Base-by-base conservation (phyloP, 2,113 vertebrate species). In the Ptilorrhoa leucosticta region DNA sequence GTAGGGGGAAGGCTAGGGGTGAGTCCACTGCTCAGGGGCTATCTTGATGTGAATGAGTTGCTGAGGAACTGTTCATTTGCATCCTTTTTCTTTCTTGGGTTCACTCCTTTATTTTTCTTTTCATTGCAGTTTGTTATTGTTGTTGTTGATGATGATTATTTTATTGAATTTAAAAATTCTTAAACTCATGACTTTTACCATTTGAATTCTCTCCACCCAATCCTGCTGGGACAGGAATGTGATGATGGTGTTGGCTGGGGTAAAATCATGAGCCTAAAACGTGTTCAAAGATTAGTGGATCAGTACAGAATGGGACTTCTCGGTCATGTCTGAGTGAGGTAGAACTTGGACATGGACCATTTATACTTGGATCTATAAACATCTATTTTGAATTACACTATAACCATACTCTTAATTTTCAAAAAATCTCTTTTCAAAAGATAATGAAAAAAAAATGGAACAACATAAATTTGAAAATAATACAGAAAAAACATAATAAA, bases 171-270 rank as follows among this genome's bases (percentile, higher is more conserved):
- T 70, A 28, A 76, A 31, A 76, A 31, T 57, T 70, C 22, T 39
- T 45, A 44, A 70, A 60, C 7, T n/a, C 21, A 40, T 12, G 1
- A 22, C 4, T 69, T 75, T 10, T 39, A 69, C 12, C 0, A 0
- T 45, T 50, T 24, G 1, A 82, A 7, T 56, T 60, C 8, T 50
- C 42, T 63, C 75, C 2, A 20, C 23, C 24, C 24, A 40, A 18
- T 44, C 35, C 16, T 69, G 8, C 16, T 44, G 48, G 19, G 27
- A 12, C 3, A 24, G 6, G 12, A 33, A 15, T 68, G 31, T 48
- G 15, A 11, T 61, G 61, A 47, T 37, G 16, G 19, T 56, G 27
- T 9, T 40, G 50, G 20, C 6, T 45, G 7, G 5, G 17, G 4
- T 45, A 68, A 68, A 80, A 73, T 4, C 22, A 48, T 27, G 6